phyloP scores from a whole-genome alignment of 2,888 invertebrate species.

The Conops quadrifasciatus region DNA sequence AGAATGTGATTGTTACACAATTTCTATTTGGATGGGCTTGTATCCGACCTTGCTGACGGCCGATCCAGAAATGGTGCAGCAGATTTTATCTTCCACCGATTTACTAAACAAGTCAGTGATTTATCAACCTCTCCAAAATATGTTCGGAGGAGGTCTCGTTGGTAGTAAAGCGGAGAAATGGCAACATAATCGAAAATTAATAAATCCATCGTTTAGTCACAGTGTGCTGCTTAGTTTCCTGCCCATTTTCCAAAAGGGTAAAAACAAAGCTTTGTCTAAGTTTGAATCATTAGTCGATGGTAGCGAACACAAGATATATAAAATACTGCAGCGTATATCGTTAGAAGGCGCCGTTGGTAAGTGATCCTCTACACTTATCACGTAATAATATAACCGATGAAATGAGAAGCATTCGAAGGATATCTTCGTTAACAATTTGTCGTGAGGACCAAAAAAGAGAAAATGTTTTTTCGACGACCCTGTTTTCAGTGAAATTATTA shows the following conservation, averaged over 20 bases:
- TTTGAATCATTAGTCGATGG: slow-evolving; percentile 33
- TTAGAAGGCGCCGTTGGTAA: slow-evolving; percentile 40
- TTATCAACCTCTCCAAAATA: slow-evolving; percentile 31
- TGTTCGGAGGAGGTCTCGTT: slow-evolving; percentile 38
- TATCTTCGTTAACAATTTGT: too few species aligned
- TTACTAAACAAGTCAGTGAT: slow-evolving; percentile 42
- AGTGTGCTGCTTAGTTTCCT: slow-evolving; percentile 40
- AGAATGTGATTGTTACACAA: slow-evolving; percentile 34
- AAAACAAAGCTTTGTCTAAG: slow-evolving; percentile 30
- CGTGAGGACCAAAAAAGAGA: too few species aligned
- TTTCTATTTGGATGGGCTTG: slow-evolving; percentile 44
- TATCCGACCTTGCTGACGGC: slow-evolving; percentile 41
- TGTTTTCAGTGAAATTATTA: too few species aligned
- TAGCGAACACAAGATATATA: slow-evolving; percentile 32
- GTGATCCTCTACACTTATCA: too few species aligned
- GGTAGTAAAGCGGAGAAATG: slow-evolving; percentile 38
- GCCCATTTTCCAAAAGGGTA: slow-evolving; percentile 41
- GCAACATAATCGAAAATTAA: slow-evolving; percentile 41
- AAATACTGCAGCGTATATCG: slow-evolving; percentile 33
- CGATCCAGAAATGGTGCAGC: slow-evolving; percentile 44
- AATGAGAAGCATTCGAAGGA: too few species aligned
- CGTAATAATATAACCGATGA: too few species aligned
- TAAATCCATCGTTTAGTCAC: slow-evolving; percentile 41
- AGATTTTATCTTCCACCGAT: slow-evolving; percentile 43
- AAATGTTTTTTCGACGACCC: too few species aligned